Evolutionary conservation across 2,797 vertebrate genomes (phyloP).

Genomic region (Notoglanidium macrostoma): DNA sequence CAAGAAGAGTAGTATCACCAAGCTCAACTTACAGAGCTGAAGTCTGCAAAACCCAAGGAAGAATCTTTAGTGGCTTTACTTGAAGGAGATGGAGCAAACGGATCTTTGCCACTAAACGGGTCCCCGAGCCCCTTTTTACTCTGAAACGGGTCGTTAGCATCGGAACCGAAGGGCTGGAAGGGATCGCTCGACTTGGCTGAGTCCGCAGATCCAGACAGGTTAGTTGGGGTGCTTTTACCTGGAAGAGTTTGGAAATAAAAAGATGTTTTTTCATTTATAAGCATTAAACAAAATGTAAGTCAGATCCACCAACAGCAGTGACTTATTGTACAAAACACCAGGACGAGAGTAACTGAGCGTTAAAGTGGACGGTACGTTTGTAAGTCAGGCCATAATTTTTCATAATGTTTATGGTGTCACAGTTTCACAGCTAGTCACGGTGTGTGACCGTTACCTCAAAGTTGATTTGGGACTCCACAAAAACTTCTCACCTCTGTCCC

Average conservation of each 20-base stretch:
- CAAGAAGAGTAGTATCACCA: constrained; percentile 75
- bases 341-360: neutral
- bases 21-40: constrained; percentile 94
- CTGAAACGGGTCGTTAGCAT: constrained; percentile 88
- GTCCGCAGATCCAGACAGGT: constrained; percentile 81
- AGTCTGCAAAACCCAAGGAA: constrained; percentile 87
- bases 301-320: neutral
- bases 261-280: constrained; percentile 31
- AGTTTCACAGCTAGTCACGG: neutral
- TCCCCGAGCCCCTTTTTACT: constrained; percentile 91
- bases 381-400: neutral
- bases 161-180: constrained; percentile 90
- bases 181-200: constrained; percentile 87
- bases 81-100: constrained; percentile 89
- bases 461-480: neutral
- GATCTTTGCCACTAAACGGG: constrained; percentile 97
- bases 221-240: constrained; percentile 96
- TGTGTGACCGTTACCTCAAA: neutral
- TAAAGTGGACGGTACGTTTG: neutral
- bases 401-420: too few relatives aligned
- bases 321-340: neutral
- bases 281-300: neutral
- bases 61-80: constrained; percentile 89
- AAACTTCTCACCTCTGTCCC: too few relatives aligned
- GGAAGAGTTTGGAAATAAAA: constrained; percentile 68